Evolutionary conservation across 2,113 vertebrate genomes (phyloP), one percentile per base, ranked within the genome.

Genomic region (Phyllostomus discolor): DNA sequence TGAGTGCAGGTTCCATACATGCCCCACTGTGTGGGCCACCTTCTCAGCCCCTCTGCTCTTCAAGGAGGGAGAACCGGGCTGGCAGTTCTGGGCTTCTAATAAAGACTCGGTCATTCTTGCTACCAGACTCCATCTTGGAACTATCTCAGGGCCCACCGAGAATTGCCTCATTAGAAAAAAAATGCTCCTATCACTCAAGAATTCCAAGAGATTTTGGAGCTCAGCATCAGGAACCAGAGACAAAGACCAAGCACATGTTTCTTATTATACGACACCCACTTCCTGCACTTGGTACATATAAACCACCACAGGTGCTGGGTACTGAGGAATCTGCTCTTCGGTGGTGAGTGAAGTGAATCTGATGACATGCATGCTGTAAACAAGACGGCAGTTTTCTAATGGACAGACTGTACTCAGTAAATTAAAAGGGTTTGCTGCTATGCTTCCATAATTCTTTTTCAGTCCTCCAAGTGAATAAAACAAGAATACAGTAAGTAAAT

Each of bases 401-500:
- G 76, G 91, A 95, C 84, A 54, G 82, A 95, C 41, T 79, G 4
- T 19, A 62, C 24, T 94, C 4, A 0, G 59, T 78, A 92, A 96
- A 96, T 97, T 97, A 96, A 92, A 96, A 94, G 62, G 75, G 7
- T 52, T 96, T 57, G 81, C 48, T 35, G 90, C 52, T 92, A 46
- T 78, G 43, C 28, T 85, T 88, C 48, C 90, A 97, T 97, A 96
- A 96, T 96, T 98, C 88, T 94, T 96, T 82, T 88, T 92, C 38
- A 88, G 70, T 19, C 66, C 79, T 95, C 54, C 35, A 82, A 95
- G 85, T 82, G 59, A 96, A 83, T 97, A 96, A 98, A 95, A 83
- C 8, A 73, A 86, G 59, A 95, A 94, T 83, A 52, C 9, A 96
- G 76, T 90, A 82, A 96, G 93, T 97, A 97, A 97, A 96, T 95